Percentiles rank a stretch among this genome's conserved stretches.
phyloP scores from a whole-genome alignment of 2,888 invertebrate genomes.

The Melipona beecheii region DNA sequence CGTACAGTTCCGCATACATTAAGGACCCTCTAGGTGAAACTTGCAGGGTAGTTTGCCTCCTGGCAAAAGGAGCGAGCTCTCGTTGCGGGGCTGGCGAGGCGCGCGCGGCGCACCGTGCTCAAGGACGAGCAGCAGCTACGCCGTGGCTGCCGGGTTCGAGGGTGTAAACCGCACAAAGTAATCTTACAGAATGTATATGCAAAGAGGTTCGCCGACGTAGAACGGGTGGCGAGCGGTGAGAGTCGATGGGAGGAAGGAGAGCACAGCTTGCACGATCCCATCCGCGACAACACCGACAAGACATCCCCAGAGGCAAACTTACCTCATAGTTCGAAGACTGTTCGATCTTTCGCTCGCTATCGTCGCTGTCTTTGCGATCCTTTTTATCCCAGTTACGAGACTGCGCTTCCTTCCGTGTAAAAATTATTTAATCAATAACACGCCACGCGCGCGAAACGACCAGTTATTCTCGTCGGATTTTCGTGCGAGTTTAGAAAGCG shows the following conservation, averaged over 20 bases:
- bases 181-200: conserved; percentile 85
- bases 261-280: conserved; percentile 83
- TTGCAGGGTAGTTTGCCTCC: conserved; percentile 82
- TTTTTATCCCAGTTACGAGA: conserved; percentile 37
- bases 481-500: not conserved
- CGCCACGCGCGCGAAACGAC: not conserved
- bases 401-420: not conserved
- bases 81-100: conserved; percentile 64
- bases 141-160: conserved; percentile 63
- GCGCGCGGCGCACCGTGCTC: conserved; percentile 58
- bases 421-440: conserved; percentile 35
- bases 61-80: conserved; percentile 70
- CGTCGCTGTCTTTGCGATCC: conserved; percentile 33
- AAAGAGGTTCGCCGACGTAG: conserved; percentile 78
- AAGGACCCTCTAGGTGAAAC: conserved; percentile 79
- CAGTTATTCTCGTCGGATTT: not conserved
- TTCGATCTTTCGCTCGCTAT: conserved; percentile 58
- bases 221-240: conserved; percentile 26
- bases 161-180: conserved; percentile 84
- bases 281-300: conserved; percentile 81
- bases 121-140: conserved; percentile 61
- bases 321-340: conserved; percentile 66
- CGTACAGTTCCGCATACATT: conserved; percentile 83
- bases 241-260: conserved; percentile 53
- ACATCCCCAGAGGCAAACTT: conserved; percentile 79